Percentiles rank a stretch among this genome's conserved stretches.
These are phyloP conservation scores for Drosophila varians DNA, from an alignment of 1,140 invertebrate species.

Conservation along the genomic window DNA sequence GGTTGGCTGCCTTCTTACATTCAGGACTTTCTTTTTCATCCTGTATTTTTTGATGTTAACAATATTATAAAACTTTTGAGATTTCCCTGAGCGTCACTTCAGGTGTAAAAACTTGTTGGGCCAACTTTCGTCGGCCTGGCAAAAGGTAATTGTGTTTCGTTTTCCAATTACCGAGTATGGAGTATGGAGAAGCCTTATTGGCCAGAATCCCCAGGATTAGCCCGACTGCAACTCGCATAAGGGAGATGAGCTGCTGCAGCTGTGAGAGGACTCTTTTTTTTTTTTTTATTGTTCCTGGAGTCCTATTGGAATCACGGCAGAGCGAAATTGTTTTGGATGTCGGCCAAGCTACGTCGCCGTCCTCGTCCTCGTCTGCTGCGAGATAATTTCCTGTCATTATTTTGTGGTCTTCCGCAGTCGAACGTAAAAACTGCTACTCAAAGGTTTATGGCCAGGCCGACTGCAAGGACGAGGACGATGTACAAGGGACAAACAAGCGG, in stretches of 20 bases:
- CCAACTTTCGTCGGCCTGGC: conserved; percentile 41
- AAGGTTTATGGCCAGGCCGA: conserved; percentile 69
- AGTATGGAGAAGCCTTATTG: conserved; percentile 16
- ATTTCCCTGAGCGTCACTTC: conserved; percentile 59
- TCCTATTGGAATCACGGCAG: conserved; percentile 55
- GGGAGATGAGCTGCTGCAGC: conserved; percentile 28
- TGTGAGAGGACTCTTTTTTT: conserved; percentile 26
- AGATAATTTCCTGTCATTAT: conserved; percentile 82
- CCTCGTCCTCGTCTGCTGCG: conserved; percentile 47
- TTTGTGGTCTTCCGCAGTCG: conserved; percentile 80
- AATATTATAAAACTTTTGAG: conserved; percentile 73
- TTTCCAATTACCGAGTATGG: conserved; percentile 65
- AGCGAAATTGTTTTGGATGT: conserved; percentile 78
- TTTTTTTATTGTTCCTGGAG: not conserved
- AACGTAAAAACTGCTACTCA: conserved; percentile 80
- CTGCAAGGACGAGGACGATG: conserved; percentile 14
- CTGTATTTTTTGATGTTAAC: conserved; percentile 61
- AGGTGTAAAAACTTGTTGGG: conserved; percentile 73
- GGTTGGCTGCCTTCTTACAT: conserved; percentile 10
- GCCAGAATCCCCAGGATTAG: conserved; percentile 21
- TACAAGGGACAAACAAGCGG: not conserved
- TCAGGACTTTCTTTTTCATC: conserved; percentile 16
- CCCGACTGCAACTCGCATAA: conserved; percentile 23
- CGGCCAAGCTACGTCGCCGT: conserved; percentile 47
- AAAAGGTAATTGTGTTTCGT: conserved; percentile 48